Percentiles rank a stretch among this genome's conserved stretches.
Evolutionary conservation across 2,113 vertebrate species (phyloP).

Genomic region (Nannospalax galili): DNA sequence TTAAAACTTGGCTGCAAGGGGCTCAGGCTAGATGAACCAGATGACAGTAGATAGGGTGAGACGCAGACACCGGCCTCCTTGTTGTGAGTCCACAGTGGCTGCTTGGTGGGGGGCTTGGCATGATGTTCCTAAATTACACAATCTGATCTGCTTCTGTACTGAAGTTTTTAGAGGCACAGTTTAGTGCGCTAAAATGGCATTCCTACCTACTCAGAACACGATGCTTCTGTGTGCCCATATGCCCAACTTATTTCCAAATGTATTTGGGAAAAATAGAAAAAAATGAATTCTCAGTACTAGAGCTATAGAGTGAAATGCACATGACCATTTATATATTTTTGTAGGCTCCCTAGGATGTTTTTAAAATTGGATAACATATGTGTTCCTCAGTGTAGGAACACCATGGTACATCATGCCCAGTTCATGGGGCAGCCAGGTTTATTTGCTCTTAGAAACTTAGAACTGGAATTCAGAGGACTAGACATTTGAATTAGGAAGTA

Average conservation of each 20-base stretch:
- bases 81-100: neutral
- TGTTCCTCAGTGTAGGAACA: neutral
- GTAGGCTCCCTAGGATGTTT: neutral
- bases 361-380: neutral
- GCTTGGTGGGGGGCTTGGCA: neutral
- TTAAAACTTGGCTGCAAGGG: neutral
- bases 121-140: neutral
- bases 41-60: neutral
- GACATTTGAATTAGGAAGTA: neutral
- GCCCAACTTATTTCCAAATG: constrained; percentile 52
- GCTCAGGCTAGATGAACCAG: neutral
- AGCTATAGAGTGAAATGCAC: neutral
- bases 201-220: constrained; percentile 43
- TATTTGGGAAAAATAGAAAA: constrained; percentile 26
- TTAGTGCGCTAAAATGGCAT: constrained; percentile 35
- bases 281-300: neutral
- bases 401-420: neutral
- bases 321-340: neutral
- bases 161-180: neutral
- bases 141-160: neutral
- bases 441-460: constrained; percentile 18
- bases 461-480: neutral
- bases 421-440: neutral
- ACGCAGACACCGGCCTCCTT: neutral
- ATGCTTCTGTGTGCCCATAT: neutral